These are phyloP conservation scores for Tillus elongatus DNA, from an alignment of 2,888 invertebrate genomes.

Conservation along the genomic window DNA sequence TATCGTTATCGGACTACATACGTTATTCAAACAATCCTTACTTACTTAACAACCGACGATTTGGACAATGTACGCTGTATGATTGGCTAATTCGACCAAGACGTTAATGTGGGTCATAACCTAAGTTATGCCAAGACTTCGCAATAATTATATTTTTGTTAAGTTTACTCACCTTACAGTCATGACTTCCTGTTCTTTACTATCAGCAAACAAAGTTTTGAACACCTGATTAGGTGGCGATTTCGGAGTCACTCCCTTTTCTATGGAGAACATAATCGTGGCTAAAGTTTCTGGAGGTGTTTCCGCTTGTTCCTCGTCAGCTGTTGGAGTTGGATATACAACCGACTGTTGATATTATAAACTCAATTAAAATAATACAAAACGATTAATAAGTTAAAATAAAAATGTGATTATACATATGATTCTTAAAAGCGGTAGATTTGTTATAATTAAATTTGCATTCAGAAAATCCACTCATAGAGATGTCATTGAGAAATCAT, in stretches of 20 bases:
- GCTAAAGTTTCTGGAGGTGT: conserved; percentile 36
- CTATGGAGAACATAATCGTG: conserved; percentile 36
- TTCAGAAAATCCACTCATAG: too few species aligned
- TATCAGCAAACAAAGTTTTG: conserved; percentile 31
- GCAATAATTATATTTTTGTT: neutral
- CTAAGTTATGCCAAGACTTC: neutral
- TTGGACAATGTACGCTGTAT: too few species aligned
- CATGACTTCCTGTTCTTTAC: conserved; percentile 13
- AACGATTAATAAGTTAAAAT: too few species aligned
- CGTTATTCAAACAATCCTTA: too few species aligned
- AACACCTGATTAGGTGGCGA: conserved; percentile 32
- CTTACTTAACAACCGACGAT: too few species aligned
- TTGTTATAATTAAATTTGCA: too few species aligned
- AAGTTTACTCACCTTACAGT: neutral
- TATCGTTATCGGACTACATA: too few species aligned
- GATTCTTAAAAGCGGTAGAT: too few species aligned
- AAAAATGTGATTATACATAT: too few species aligned
- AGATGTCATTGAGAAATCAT: too few species aligned
- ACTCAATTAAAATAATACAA: conserved; percentile 21
- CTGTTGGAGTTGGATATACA: conserved; percentile 26
- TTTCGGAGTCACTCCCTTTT: conserved; percentile 32
- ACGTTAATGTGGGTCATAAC: neutral
- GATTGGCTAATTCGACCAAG: too few species aligned
- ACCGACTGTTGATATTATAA: too few species aligned
- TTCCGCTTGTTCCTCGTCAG: conserved; percentile 33